Conservation (phyloP, 2,888 invertebrate genomes). For the Empis stercorea region DNA sequence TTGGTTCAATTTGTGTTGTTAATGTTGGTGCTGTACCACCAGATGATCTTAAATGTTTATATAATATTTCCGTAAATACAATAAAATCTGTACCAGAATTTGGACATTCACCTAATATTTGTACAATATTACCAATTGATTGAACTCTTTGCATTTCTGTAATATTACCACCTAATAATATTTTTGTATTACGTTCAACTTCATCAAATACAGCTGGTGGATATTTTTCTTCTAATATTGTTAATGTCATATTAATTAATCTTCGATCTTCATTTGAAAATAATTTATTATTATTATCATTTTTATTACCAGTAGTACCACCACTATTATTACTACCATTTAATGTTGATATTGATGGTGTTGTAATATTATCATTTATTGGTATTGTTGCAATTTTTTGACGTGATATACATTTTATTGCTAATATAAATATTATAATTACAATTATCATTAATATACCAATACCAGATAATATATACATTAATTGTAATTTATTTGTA, state of each 20-base stretch:
- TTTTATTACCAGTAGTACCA: constrained; percentile 3
- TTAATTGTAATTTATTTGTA: background rate
- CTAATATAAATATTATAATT: constrained; percentile 12
- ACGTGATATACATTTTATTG: constrained; percentile 9
- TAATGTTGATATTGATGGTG: background rate
- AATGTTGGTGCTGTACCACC: constrained; percentile 13
- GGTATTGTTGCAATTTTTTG: constrained; percentile 5
- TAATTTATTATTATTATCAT: constrained; percentile 1
- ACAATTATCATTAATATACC: constrained; percentile 9
- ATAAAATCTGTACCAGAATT: constrained; percentile 23
- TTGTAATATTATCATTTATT: constrained; percentile 1
- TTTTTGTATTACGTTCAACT: constrained; percentile 19
- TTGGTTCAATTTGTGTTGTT: constrained; percentile 18
- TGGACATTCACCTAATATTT: constrained; percentile 19
- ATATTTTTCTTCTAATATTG: constrained; percentile 23
- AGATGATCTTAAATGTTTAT: constrained; percentile 19
- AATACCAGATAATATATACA: constrained; percentile 9
- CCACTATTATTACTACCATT: background rate
- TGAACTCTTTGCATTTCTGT: constrained; percentile 23
- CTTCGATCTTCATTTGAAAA: constrained; percentile 22
- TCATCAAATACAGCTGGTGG: constrained; percentile 22
- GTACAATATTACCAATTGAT: constrained; percentile 23
- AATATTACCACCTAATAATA: constrained; percentile 19
- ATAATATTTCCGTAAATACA: constrained; percentile 24
- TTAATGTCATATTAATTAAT: constrained; percentile 22